Conservation (phyloP, 2,888 invertebrate genomes). For the Micropterix aruncella region DNA sequence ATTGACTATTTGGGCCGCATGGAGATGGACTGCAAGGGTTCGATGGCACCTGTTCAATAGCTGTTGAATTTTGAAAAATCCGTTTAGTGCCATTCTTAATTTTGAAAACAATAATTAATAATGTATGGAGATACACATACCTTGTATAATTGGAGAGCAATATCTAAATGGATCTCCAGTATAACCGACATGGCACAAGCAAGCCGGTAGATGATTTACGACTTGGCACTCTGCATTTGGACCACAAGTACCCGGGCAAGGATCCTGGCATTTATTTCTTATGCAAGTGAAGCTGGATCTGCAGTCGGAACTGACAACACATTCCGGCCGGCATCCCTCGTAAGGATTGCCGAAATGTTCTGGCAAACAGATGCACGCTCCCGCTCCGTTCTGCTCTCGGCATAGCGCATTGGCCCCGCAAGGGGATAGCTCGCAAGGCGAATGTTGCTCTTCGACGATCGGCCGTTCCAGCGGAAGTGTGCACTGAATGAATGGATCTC, state of each 20-base stretch:
- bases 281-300: conserved; percentile 54
- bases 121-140: conserved; percentile 21
- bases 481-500: conserved; percentile 50
- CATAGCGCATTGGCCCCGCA: conserved; percentile 51
- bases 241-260: conserved; percentile 67
- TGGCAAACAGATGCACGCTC: conserved; percentile 55
- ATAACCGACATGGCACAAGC: conserved; percentile 52
- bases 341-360: conserved; percentile 68
- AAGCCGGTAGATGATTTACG: conserved; percentile 53
- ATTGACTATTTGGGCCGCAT: conserved; percentile 64
- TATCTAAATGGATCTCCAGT: conserved; percentile 60
- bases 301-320: conserved; percentile 58
- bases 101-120: neutral
- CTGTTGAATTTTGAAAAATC: conserved; percentile 7
- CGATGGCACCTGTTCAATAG: conserved; percentile 12
- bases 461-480: conserved; percentile 13
- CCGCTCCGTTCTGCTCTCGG: conserved; percentile 39
- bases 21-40: conserved; percentile 58
- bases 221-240: conserved; percentile 57
- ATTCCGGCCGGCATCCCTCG: conserved; percentile 65
- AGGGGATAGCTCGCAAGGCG: conserved; percentile 46
- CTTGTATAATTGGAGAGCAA: conserved; percentile 33
- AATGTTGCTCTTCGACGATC: conserved; percentile 25
- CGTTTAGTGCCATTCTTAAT: neutral
- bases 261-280: conserved; percentile 60